phyloP scores from a whole-genome alignment of 2,113 vertebrate genomes.

The Aplodontia rufa region DNA sequence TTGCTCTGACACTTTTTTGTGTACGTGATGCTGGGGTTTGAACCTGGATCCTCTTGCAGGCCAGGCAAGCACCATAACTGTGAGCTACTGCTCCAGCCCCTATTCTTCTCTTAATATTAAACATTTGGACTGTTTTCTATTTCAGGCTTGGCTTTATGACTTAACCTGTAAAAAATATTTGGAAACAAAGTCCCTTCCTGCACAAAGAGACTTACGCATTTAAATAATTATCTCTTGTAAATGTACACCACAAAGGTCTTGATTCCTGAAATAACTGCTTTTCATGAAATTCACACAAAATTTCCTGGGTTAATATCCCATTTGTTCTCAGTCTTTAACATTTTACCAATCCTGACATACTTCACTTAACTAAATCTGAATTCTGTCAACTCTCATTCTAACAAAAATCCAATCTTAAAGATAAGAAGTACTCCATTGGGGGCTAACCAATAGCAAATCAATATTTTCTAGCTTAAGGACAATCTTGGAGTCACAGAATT shows the following conservation, averaged over 20 bases:
- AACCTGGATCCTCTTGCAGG: too few species aligned
- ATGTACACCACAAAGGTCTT: constrained; percentile 16
- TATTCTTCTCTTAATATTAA: background rate
- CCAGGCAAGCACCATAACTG: too few species aligned
- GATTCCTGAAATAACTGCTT: constrained; percentile 54
- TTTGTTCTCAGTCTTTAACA: constrained; percentile 61
- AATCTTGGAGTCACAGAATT: constrained; percentile 71
- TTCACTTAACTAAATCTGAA: constrained; percentile 79
- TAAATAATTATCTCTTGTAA: constrained; percentile 68
- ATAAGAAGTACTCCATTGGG: constrained; percentile 76
- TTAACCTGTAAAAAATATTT: constrained; percentile 63
- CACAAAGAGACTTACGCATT: constrained; percentile 58
- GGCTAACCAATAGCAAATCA: constrained; percentile 81
- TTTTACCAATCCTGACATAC: constrained; percentile 69
- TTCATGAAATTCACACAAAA: constrained; percentile 18
- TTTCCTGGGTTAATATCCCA: constrained; percentile 43
- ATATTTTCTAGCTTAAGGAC: constrained; percentile 79
- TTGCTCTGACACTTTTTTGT: too few species aligned
- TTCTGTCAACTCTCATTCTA: constrained; percentile 79
- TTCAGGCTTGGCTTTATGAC: constrained; percentile 24
- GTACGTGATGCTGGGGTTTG: too few species aligned
- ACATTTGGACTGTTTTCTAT: background rate
- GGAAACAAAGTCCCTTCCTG: constrained; percentile 54
- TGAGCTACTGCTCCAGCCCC: too few species aligned
- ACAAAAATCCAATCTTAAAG: constrained; percentile 70